Base-by-base conservation (phyloP, 2,113 vertebrate species). In the Serilophus lunatus region DNA sequence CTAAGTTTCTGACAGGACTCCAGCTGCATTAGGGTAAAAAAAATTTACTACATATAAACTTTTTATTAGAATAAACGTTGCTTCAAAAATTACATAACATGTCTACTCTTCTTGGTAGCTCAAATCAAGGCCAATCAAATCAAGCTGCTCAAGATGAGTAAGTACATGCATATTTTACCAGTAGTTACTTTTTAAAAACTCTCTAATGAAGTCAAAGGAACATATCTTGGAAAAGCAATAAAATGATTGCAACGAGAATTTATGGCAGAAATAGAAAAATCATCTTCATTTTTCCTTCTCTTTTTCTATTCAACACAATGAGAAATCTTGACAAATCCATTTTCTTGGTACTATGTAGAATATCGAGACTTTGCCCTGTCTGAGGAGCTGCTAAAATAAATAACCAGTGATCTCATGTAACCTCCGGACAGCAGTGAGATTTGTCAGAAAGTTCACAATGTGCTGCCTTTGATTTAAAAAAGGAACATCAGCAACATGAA, bases 341-440 rank as follows among this genome's bases (percentile, higher is more conserved):
- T 86, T 90, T 82, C 77, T 71, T 68, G 26, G 49, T 88, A 68
- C 59, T 86, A 20, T 65, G 51, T n/a, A 44, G 76, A 83, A 65
- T 85, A 65, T 47, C 0, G 0, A 85, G 63, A 57, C 84, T 89
- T 72, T 82, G 28, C 59, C 42, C 22, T 83, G 51, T 91, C 82
- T 94, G 82, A 91, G 82, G 33, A 93, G 80, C 87, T 81, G 87
- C 65, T 96, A 76, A 88, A 82, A 92, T 42, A 89, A 91, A 88
- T 95, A 96, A 89, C 87, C 49, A 82, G 66, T 96, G 90, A 95
- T 90, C 82, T 95, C 94, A 95, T 90, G 91, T 97, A 96, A 96
- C 94, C 87, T 94, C 82, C 86, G 95, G 95, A 95, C 82, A 95
- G 53, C 40, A 86, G 71, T 1, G 22, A 86, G 94, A 80, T 93